Evolutionary conservation across 2,113 vertebrate species (phyloP).

Genomic region (Rhipidura dahli): DNA sequence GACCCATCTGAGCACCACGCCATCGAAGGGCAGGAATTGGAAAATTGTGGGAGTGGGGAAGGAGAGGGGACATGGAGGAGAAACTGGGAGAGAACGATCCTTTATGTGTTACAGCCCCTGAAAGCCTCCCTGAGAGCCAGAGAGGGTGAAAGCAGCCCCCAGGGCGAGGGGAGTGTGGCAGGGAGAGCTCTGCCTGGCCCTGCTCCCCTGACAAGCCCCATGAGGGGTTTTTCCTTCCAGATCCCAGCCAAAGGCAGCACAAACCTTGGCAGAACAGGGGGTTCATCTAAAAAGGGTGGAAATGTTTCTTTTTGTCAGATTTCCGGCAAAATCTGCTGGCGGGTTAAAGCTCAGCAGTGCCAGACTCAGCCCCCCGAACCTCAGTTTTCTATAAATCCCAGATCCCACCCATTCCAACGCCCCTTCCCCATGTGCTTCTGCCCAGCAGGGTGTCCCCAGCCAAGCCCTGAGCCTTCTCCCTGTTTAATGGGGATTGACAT

Average conservation of each 20-base stretch:
- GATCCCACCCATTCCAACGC: neutral
- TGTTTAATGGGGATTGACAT: neutral
- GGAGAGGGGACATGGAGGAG: neutral
- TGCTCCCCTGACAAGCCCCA: too few relatives aligned
- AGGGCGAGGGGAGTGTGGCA: accelerated
- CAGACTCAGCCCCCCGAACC: neutral
- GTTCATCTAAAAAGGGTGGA: neutral
- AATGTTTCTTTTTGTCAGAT: neutral
- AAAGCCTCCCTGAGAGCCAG: neutral
- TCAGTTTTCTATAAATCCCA: neutral
- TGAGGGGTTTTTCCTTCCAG: neutral
- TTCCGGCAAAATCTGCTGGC: neutral
- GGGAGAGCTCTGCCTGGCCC: neutral
- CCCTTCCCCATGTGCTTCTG: accelerated
- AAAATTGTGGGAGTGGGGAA: accelerated
- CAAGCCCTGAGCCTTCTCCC: neutral
- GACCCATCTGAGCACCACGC: accelerated
- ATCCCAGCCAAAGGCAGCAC: neutral
- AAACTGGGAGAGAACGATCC: accelerated
- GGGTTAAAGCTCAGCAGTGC: neutral
- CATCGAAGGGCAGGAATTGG: neutral
- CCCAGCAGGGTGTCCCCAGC: too few relatives aligned
- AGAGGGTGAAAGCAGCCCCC: neutral
- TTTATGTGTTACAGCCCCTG: neutral
- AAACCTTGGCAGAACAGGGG: neutral